Conservation (phyloP, 2,888 invertebrate species). For the Meganola albula region DNA sequence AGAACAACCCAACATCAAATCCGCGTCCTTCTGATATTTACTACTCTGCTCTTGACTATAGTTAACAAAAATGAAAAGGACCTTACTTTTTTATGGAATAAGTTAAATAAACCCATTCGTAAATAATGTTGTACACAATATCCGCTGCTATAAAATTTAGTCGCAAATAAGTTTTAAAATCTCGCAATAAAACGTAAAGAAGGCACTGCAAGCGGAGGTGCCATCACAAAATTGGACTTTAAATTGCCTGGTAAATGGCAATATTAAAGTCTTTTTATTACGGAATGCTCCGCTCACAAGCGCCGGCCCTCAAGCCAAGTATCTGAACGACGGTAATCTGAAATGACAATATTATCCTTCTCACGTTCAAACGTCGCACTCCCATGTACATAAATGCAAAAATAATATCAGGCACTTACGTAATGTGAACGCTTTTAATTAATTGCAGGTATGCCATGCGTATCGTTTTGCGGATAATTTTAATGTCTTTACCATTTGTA, state of each 20-base stretch:
- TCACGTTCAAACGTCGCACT: constrained; percentile 24
- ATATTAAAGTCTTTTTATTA: constrained; percentile 35
- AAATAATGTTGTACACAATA: no score
- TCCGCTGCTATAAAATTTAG: no score
- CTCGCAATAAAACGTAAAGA: constrained; percentile 21
- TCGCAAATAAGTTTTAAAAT: constrained; percentile 15
- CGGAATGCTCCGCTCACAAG: constrained; percentile 26
- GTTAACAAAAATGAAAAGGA: no score
- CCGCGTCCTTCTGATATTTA: no score
- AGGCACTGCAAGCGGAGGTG: constrained; percentile 22
- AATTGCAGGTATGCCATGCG: no score
- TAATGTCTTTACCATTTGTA: no score
- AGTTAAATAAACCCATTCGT: no score
- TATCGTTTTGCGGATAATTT: no score
- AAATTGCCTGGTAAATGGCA: constrained; percentile 35
- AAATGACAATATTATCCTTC: constrained; percentile 35
- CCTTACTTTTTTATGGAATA: no score
- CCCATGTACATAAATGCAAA: constrained; percentile 21
- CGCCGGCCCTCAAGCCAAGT: constrained; percentile 26
- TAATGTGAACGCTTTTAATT: no score
- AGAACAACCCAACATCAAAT: no score
- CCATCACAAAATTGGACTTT: constrained; percentile 31
- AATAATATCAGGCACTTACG: constrained; percentile 13
- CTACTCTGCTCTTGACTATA: no score
- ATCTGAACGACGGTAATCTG: constrained; percentile 28